Conservation (phyloP, 2,113 vertebrate genomes). For the Gadus macrocephalus region DNA sequence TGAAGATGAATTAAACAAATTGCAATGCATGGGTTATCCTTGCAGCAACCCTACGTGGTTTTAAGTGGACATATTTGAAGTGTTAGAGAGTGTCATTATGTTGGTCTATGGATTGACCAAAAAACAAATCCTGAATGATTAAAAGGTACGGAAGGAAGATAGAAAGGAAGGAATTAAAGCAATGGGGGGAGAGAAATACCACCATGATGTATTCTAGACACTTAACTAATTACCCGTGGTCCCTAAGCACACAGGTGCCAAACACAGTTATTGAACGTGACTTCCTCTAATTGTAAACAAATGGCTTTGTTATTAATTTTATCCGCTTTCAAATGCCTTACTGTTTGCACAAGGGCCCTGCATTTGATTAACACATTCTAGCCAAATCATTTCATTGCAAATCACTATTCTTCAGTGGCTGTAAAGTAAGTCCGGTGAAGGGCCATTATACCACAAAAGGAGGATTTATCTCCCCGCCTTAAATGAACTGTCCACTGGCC, state of each 20-base stretch:
- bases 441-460: constrained; percentile 37
- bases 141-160: no score
- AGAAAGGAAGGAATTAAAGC: no score
- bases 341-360: constrained; percentile 45
- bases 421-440: constrained; percentile 36
- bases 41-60: no score
- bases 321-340: constrained; percentile 33
- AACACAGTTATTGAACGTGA: constrained; percentile 34
- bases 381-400: constrained; percentile 35
- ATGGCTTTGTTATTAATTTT: constrained; percentile 28
- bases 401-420: constrained; percentile 38
- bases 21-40: no score
- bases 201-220: constrained; percentile 11
- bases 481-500: constrained; percentile 32
- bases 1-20: no score
- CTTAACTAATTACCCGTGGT: constrained; percentile 19
- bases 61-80: no score
- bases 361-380: constrained; percentile 56
- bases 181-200: no score
- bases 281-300: constrained; percentile 41
- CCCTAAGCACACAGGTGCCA: constrained; percentile 23
- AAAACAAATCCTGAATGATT: no score
- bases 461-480: constrained; percentile 34
- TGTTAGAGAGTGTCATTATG: no score
- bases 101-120: no score